Base-by-base conservation (phyloP, 1,140 invertebrate genomes). In the Leptestheria dahalacensis region DNA sequence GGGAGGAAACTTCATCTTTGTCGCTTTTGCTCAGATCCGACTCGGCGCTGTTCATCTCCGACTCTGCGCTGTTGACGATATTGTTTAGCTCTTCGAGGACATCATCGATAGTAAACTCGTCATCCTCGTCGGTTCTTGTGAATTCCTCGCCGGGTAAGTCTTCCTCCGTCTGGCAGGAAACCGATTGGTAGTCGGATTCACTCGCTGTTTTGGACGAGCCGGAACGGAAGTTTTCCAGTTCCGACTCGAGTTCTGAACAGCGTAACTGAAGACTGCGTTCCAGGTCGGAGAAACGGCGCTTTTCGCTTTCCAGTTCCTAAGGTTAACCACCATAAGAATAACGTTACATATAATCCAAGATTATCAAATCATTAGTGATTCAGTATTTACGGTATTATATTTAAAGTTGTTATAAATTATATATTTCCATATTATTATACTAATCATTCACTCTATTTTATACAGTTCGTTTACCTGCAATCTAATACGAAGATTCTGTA, bases 101-200 rank as follows among this genome's bases (percentile, higher is more conserved):
- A 72, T 89, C 86, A 64, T 89, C 87, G 53, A 91, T 88, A 15
- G 86, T 88, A 0, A 83, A 86, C 72, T 88, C 85, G 52, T 84
- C 83, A 64, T 86, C 84, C 51, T 85, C 82, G 33, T 41, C 33
- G 33, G 15, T 41, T 9, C 6, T 15, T 15, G 33, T n/a, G n/a
- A n/a, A 41, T 41, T 41, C 15, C 6, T 15, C 15, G 15, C 15
- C 33, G 33, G 15, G 6, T 15, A 41, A 41, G 15, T 41, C 33
- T 41, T 41, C n/a, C n/a, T n/a, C 33, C 6, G 33, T 41, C 33
- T 41, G 33, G 33, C 33, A 41, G 15, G 33, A 41, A 41, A 41
- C 33, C 15, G 33, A 41, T 41, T 41, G 33, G 15, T 6, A 41
- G 15, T 15, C 33, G 6, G 33, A 41, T 15, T 41, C 33, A 41